These are phyloP conservation scores for Ptychadena robeensis DNA, from an alignment of 2,797 vertebrate species.

Conservation along the genomic window DNA sequence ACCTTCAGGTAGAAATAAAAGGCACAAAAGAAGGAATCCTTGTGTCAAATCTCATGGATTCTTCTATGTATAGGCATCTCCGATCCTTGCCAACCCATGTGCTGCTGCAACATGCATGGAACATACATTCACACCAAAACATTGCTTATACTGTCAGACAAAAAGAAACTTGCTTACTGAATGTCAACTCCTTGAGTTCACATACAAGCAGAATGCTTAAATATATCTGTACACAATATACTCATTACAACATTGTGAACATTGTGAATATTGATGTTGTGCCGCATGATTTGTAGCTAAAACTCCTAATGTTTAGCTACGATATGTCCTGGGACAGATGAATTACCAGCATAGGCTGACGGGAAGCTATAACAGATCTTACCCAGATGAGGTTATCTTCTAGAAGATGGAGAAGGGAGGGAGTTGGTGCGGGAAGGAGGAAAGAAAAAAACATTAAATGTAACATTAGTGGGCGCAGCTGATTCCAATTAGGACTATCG, in stretches of 20 bases:
- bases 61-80: no score
- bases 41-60: no score
- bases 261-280: not conserved
- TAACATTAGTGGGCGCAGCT: slow-evolving; percentile 37
- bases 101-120: no score
- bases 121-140: no score
- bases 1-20: no score
- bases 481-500: slow-evolving; percentile 45
- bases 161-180: not conserved
- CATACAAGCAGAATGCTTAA: not conserved
- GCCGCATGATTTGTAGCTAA: not conserved
- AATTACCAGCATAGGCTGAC: slow-evolving; percentile 12
- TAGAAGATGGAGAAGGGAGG: slow-evolving; percentile 1
- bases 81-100: no score
- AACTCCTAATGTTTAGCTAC: not conserved
- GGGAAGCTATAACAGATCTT: slow-evolving; percentile 20
- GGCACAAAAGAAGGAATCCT: no score
- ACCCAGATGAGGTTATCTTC: slow-evolving; percentile 39
- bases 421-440: not conserved
- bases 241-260: not conserved
- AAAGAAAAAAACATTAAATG: slow-evolving; percentile 20
- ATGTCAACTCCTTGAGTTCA: no score
- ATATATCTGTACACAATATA: not conserved
- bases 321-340: not conserved
- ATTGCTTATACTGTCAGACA: not conserved